Base-by-base conservation (phyloP, 2,797 vertebrate genomes). In the Mycteria americana region DNA sequence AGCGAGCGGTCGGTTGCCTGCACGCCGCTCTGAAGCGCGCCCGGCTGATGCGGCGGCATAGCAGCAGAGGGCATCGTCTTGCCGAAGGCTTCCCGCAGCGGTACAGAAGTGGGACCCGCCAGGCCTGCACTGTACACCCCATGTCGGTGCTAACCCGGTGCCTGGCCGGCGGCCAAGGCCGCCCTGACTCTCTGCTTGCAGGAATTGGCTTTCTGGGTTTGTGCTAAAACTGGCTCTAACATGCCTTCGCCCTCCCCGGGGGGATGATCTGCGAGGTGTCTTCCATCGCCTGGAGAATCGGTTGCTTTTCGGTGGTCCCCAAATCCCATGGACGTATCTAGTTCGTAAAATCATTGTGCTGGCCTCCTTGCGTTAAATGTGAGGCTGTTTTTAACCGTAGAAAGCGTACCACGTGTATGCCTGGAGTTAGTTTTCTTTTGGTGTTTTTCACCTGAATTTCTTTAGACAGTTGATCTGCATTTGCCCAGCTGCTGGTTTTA, bases 51-150 rank as follows among this genome's bases (percentile, higher is more conserved):
- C 75, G 1, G 65, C 13, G 6, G 30, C 3, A 4, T 11, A 93
- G 92, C 97, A 46, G 96, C 90, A 97, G 97, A 97, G 96, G 96
- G 97, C 97, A 96, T 96, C 39, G 17, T 70, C 57, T 67, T 63
- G 51, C 62, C 5, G 8, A 10, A 70, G 68, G 91, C 53, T 48
- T n/a, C 79, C 62, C 1, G 1, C 3, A 0, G 18, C 8, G 2
- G 21, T 85, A 9, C 39, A 33, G 30, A 39, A 78, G 45, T 24
- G 59, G 53, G 50, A 86, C 39, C 83, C 1, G 3, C 33, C 51
- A 8, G 45, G 62, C 53, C 59, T 28, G 30, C 0, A 0, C 64
- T 39, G 19, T 10, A 5, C 68, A 43, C 39, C 37, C 56, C 6
- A 1, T 0, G 1, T 14, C 12, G 7, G 16, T 17, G 69, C 18